Evolutionary conservation across 2,797 vertebrate species (phyloP), one percentile per base, ranked within the genome.

Genomic region (Ficedula albicollis): DNA sequence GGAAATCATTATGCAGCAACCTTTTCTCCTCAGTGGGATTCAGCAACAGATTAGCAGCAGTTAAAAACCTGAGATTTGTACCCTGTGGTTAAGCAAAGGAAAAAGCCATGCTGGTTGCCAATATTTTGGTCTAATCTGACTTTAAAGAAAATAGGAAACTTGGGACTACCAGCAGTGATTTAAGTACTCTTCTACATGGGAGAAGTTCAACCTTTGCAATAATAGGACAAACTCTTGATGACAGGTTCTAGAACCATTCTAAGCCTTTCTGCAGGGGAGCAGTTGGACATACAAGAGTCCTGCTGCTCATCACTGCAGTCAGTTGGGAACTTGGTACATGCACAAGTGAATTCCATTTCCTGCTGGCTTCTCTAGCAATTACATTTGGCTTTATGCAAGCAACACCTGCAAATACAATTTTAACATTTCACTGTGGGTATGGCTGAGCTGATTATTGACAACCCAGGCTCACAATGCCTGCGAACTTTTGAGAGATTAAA

Each of bases 1-100:
- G 69, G 68, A 92, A 96, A 93, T 73, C 58, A 84, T 87, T 87
- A 70, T 70, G 63, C 70, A 54, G 87, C 60, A 95, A 95, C 70
- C 85, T 95, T 90, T 96, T 84, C 74, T 64, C 78, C 89, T 84
- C 89, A 79, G 93, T 95, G 85, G 89, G 91, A 90, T 87, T 84
- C 87, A 76, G 27, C 91, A 91, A 56, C 74, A 93, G 89, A 95
- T 95, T 81, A 95, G 76, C 67, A 91, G 90, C 87, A 95, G 77
- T 78, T 93, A 79, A 95, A 92, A 84, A 88, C 56, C 73, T 79
- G 67, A 69, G 67, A 84, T 81, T 60, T 74, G 49, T 86, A 51
- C 59, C 94, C 90, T 68, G 92, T 58, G 76, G 92, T 56, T 90
- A 89, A 81, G 82, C 58, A 91, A 93, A 85, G 39, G 38, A 34